Conservation (phyloP, 2,113 vertebrate genomes). For the Plestiodon gilberti region DNA sequence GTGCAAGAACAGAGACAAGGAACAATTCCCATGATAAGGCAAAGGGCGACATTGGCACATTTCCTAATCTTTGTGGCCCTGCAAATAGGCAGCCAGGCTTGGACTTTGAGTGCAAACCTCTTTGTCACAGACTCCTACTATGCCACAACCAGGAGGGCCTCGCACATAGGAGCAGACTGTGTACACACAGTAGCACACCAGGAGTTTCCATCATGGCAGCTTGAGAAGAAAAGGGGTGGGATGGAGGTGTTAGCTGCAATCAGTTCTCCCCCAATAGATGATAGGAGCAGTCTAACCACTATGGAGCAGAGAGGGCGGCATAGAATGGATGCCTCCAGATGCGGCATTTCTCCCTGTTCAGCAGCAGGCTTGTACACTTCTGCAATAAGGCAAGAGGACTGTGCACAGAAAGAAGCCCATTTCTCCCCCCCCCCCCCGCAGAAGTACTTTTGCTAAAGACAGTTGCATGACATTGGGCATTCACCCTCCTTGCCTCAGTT, state of each 20-base stretch:
- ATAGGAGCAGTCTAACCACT: neutral
- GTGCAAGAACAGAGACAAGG: neutral
- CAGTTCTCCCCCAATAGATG: neutral
- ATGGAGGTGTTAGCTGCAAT: neutral
- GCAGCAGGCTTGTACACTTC: no score
- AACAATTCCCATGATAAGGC: neutral
- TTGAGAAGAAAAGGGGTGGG: neutral
- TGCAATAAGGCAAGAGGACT: neutral
- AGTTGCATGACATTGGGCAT: neutral
- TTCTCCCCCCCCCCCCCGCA: no score
- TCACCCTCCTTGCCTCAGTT: neutral
- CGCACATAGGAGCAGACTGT: neutral
- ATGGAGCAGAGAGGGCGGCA: neutral
- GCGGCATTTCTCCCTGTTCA: no score
- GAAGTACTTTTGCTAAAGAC: neutral
- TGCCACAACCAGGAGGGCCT: neutral
- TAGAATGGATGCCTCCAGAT: neutral
- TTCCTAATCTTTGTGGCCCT: neutral
- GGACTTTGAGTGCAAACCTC: neutral
- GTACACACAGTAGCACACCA: neutral
- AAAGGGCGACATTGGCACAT: neutral
- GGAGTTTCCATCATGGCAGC: neutral
- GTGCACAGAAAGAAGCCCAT: neutral
- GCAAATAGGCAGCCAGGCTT: neutral
- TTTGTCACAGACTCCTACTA: neutral